Conservation (phyloP, 2,113 vertebrate genomes). For the Apaloderma vittatum region DNA sequence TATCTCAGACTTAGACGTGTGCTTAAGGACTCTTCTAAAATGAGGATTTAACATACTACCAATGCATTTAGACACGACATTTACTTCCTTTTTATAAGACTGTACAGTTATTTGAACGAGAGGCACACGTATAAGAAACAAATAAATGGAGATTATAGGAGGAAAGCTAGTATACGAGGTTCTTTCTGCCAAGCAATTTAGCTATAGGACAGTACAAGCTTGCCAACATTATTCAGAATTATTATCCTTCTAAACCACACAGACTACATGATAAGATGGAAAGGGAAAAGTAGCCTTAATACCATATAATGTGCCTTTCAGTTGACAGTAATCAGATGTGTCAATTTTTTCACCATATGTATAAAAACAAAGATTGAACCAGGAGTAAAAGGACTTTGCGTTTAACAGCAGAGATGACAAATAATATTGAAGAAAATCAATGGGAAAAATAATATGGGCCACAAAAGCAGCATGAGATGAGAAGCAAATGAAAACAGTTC, state of each 20-base stretch:
- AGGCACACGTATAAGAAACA: not conserved
- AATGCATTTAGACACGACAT: conserved; percentile 42
- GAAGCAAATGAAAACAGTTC: not conserved
- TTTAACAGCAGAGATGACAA: not conserved
- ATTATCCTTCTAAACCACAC: not conserved
- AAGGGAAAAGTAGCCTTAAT: not conserved
- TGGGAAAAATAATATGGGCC: not conserved
- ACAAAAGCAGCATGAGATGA: not conserved
- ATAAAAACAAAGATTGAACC: not conserved
- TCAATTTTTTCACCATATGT: not conserved
- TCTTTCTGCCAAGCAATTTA: not conserved
- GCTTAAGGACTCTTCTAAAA: not conserved
- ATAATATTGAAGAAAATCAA: not conserved
- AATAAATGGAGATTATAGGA: conserved; percentile 43
- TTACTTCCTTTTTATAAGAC: conserved; percentile 38
- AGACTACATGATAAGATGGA: not conserved
- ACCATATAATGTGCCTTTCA: not conserved
- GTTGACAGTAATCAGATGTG: not conserved
- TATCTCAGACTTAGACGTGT: not conserved
- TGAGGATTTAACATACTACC: conserved; percentile 3
- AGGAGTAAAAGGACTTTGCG: not conserved
- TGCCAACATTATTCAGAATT: not conserved
- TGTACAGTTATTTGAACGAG: conserved; percentile 15
- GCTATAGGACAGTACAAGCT: not conserved
- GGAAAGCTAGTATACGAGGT: not conserved